Base-by-base conservation (phyloP, 2,888 invertebrate species). In the Lamellibrachia satsuma region DNA sequence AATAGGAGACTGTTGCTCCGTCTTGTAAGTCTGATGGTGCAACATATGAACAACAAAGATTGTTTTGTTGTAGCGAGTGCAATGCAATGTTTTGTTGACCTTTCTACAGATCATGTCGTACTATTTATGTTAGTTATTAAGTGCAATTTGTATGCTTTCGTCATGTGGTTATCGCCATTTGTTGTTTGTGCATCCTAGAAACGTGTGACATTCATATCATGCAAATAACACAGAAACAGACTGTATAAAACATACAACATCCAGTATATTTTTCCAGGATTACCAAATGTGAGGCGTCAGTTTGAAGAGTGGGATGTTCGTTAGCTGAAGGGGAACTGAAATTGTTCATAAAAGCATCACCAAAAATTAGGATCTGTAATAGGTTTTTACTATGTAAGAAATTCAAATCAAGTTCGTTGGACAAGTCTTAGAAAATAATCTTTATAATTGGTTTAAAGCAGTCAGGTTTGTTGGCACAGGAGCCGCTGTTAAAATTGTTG, bases 81-180 rank as follows among this genome's bases (percentile, higher is more conserved):
- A 75, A 75, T 75, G 75, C 75, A 75, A 75, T 75, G 75, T 75
- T 75, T 75, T 75, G 75, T 75, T 75, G 75, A n/a, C 75, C 75
- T 75, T 75, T 75, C 75, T 75, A 75, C n/a, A 75, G 75, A n/a
- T 75, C 22, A n/a, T 75, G 22, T n/a, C 75, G 75, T 75, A 75
- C 22, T 75, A 75, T 75, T 75, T 75, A 75, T 75, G 75, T 75
- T 75, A 75, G 75, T 75, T 15, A 75, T 75, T 75, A 75, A 75
- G 75, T 75, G 75, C 75, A 75, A 75, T 75, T 75, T 75, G 75
- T 75, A 22, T 75, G 75, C 75, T 75, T 75, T 75, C 6, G 75
- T 75, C 22, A 6, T 22, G 75, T 75, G 75, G 75, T 75, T 15
- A 75, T 22, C 22, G 75, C 75, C 22, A 22, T 6, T 75, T 75